Evolutionary conservation across 2,888 invertebrate genomes (phyloP).

Genomic region (Volucella inanis): DNA sequence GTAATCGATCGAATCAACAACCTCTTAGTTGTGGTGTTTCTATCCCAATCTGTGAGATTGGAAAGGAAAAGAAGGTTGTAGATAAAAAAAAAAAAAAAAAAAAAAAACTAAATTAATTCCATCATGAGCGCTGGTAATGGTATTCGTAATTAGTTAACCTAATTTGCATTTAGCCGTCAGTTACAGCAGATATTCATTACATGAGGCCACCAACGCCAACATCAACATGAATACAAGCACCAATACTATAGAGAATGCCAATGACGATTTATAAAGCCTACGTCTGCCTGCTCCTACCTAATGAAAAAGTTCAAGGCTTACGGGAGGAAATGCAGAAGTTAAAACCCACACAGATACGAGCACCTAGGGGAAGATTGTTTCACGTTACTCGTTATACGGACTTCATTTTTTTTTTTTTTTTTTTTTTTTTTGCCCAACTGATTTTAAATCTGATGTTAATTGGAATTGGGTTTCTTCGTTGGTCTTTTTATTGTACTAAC

Average conservation of each 20-base stretch:
- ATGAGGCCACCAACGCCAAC: not conserved
- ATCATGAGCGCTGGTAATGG: slow-evolving; percentile 41
- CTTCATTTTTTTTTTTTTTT: too few relatives aligned
- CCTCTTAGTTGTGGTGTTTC: not conserved
- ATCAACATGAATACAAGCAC: too few relatives aligned
- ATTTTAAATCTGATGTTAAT: too few relatives aligned
- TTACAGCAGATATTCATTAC: slow-evolving; percentile 20
- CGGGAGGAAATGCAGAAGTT: not conserved
- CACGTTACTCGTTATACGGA: too few relatives aligned
- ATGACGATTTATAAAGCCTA: too few relatives aligned
- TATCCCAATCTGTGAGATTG: not conserved
- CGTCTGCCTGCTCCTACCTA: not conserved
- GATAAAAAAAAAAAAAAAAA: not conserved
- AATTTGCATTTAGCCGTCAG: slow-evolving; percentile 51
- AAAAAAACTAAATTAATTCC: slow-evolving; percentile 31
- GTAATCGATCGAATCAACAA: slow-evolving; percentile 67
- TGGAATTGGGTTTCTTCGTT: too few relatives aligned
- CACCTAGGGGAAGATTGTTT: too few relatives aligned
- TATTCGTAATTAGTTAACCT: slow-evolving; percentile 53
- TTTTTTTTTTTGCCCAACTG: too few relatives aligned
- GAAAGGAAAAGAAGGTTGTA: not conserved
- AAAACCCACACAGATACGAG: too few relatives aligned
- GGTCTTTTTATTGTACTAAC: too few relatives aligned
- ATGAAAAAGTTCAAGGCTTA: slow-evolving; percentile 10
- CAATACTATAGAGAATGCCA: too few relatives aligned